Evolutionary conservation across 2,113 vertebrate genomes (phyloP), one percentile per base, ranked within the genome.

Genomic region (Strigops habroptila): DNA sequence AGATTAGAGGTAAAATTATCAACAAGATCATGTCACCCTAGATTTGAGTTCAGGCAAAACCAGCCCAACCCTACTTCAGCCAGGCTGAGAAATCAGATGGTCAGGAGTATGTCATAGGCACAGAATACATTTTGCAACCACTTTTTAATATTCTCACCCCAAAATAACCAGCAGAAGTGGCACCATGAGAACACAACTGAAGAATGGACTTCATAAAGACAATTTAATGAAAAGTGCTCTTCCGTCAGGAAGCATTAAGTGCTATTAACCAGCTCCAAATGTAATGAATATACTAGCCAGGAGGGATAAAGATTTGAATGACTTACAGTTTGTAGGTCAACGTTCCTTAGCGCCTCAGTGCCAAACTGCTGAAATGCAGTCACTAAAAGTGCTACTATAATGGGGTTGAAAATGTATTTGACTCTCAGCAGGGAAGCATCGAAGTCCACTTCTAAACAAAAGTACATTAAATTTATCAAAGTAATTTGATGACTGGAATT

Each of bases 261-360:
- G 59, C 31, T 73, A 93, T 93, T 95, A 96, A 88, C 24, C 49
- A 91, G 86, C 73, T 88, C 82, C 88, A 15, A 68, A 90, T 86
- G 80, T 51, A 93, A 93, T 68, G 52, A 84, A 91, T 33, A 81
- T 4, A 91, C 33, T 73, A 83, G 95, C 80, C 92, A 96, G 51
- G 52, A 96, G 90, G 73, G 43, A 76, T 18, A 69, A 85, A 84
- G 68, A 71, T 76, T 93, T 90, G 91, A 93, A 96, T 76, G 74
- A 92, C 93, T 90, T 86, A 39, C 15, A 91, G 83, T 93, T 95
- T 94, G 95, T 84, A 96, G 91, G 95, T 96, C 92, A 96, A 53
- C 82, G 51, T 68, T 88, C 82, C 79, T 73, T 51, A 86, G 60
- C n/a, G 73, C 85, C 82, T 93, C 64, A 68, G 79, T 86, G 85